Evolutionary conservation across 2,888 invertebrate genomes (phyloP), one percentile per base, ranked within the genome.

Genomic region (Slavum lentiscoides): DNA sequence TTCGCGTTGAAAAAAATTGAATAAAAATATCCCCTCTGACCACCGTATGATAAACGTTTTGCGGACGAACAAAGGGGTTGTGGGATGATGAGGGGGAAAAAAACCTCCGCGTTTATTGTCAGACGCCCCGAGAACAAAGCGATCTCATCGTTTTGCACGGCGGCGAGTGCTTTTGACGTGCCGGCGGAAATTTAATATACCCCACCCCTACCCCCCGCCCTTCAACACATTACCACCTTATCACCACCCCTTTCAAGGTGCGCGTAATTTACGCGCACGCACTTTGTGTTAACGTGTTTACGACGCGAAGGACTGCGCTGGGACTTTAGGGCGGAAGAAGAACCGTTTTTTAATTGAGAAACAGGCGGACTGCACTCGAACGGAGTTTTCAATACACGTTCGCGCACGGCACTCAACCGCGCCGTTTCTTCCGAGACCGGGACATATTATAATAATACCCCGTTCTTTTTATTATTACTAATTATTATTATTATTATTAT

Each of bases 161-260:
- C 55, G 77, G 30, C 30, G 30, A 80, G 69, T 80, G 77, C 70
- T 80, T 80, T 70, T 80, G 77, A 80, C 77, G 55, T 64, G 55
- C 30, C 64, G 70, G 62, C 70, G 70, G 64, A 80, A 80, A 72
- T 80, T 80, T 72, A 80, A 80, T 80, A 80, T 70, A 80, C 62
- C 69, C n/a, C 58, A 70, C 39, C 39, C 15, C 30, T 23, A 2
- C 7, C 43, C 1, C 9, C 7, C 43, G 3, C 43, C 7, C 43
- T 9, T 6, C 1, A 7, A n/a, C n/a, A n/a, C n/a, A n/a, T n/a
- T 8, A 8, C 39, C 4, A 4, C 39, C 6, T 8, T 6, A 39
- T 8, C 39, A 8, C 39, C 13, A 13, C 3, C 0, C 49, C 11
- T 49, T 13, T 13, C 13, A 13, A 49, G 49, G 49, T 49, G 49